A percentile compares a stretch with the other conserved stretches of the same genome.
Evolutionary conservation across 92 coral and sea anemone genomes (phyloP).

Genomic region (Zoanthus sansibaricus): DNA sequence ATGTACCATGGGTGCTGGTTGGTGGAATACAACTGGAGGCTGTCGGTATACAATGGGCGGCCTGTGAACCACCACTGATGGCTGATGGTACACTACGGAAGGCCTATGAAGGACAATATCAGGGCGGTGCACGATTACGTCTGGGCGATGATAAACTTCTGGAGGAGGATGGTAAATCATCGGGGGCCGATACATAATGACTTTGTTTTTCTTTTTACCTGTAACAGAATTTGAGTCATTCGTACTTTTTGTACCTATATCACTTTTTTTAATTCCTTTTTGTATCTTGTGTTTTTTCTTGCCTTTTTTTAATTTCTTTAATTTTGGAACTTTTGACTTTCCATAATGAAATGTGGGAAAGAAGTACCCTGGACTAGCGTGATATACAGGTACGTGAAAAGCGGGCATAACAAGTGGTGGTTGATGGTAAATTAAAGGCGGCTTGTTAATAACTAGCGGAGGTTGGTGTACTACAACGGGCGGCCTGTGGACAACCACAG

Average conservation of each 20-base stretch:
- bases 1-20: constrained; percentile 92
- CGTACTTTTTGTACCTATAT: not conserved
- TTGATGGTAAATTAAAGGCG: constrained; percentile 76
- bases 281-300: constrained; percentile 32
- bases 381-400: constrained; percentile 69
- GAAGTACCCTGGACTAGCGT: constrained; percentile 35
- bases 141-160: constrained; percentile 96
- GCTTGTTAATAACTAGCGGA: constrained; percentile 80
- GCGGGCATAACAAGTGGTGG: constrained; percentile 76
- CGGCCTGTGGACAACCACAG: constrained; percentile 76
- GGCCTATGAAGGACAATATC: constrained; percentile 91
- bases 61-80: constrained; percentile 94
- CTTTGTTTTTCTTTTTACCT: constrained; percentile 80
- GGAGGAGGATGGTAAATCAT: constrained; percentile 98
- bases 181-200: constrained; percentile 91
- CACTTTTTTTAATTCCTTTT: constrained; percentile 8
- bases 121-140: constrained; percentile 90
- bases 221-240: constrained; percentile 16
- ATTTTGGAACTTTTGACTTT: constrained; percentile 59
- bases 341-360: constrained; percentile 53
- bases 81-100: constrained; percentile 93
- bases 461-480: constrained; percentile 78
- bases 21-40: constrained; percentile 98
- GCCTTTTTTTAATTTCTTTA: not conserved
- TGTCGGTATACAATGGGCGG: constrained; percentile 91